Evolutionary conservation across 2,888 invertebrate genomes (phyloP), one percentile per base, ranked within the genome.

Genomic region (Ephialtes manifestator): DNA sequence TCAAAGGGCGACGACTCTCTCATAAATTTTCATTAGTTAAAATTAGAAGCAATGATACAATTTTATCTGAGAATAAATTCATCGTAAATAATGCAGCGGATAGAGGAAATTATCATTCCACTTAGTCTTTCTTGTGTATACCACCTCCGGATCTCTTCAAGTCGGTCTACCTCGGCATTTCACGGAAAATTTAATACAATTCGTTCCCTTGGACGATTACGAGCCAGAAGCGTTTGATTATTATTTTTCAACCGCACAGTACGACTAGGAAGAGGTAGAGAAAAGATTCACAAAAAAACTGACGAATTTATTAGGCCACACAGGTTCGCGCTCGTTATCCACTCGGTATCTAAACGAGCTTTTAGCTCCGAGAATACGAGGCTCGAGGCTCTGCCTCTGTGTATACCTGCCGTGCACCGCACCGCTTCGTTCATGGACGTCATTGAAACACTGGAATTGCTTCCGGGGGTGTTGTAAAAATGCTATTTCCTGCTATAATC

Each of bases 21-120:
- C 68, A 68, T 78, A 55, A 67, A 84, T 81, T 84, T 78, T 77
- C 81, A 81, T 83, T 63, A 55, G 81, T 67, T 67, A 15, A 77
- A 83, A 87, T 83, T 79, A 85, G 46, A 53, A 55, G 28, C 43
- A 46, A 65, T 84, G 78, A 85, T 85, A 72, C 80, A 86, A 87
- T 85, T 87, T 86, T 46, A 82, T 82, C 35, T 67, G 53, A 51
- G 24, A 13, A 43, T 55, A 70, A 78, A 48, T 81, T 71, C 74
- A 60, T 15, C 46, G 71, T 46, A 75, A 83, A 75, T 71, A 76
- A 72, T 43, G 43, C 18, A 35, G 39, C 20, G 46, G 48, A 58
- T 51, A 5, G 60, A 55, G 46, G 58, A 39, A 65, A 80, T 71
- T 76, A 63, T 76, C 65, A 63, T 78, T 53, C 58, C 58, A 20